Conservation (phyloP, 1,140 invertebrate species). For the Drosophila leontia region DNA sequence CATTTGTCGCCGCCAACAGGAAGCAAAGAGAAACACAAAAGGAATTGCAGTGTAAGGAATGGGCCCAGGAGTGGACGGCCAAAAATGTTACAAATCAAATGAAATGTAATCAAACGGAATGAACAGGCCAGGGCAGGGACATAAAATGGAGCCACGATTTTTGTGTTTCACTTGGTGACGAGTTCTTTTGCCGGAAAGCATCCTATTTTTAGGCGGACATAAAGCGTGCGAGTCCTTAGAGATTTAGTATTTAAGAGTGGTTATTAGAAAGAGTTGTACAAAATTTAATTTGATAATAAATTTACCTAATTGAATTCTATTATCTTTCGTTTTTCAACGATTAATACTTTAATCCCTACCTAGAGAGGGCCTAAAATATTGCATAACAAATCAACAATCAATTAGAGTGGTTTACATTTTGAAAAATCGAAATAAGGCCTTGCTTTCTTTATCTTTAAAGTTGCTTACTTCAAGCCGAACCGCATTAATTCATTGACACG, state of each 20-base stretch:
- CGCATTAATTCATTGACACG: constrained; percentile 42
- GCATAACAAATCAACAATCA: constrained; percentile 1
- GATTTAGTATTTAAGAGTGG: not conserved
- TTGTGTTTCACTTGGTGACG: constrained; percentile 23
- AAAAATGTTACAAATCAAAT: constrained; percentile 52
- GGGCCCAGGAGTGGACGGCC: constrained; percentile 11
- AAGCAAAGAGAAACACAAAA: constrained; percentile 27
- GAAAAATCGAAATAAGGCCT: not conserved
- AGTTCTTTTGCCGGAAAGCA: not conserved
- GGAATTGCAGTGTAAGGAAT: constrained; percentile 37
- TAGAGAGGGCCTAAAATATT: not conserved
- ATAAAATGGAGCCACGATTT: constrained; percentile 12
- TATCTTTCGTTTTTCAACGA: no score
- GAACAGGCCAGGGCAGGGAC: constrained; percentile 17
- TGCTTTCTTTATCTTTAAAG: not conserved
- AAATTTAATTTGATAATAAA: no score
- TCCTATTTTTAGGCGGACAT: constrained; percentile 16
- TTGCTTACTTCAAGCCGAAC: constrained; percentile 15
- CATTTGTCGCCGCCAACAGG: constrained; percentile 57
- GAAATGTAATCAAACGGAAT: constrained; percentile 49
- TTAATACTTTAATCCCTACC: not conserved
- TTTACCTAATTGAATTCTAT: no score
- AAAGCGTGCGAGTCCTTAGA: not conserved
- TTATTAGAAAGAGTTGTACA: no score
- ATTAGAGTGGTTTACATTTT: not conserved